Evolutionary conservation across 2,113 vertebrate species (phyloP).

Genomic region (Malaclemys terrapin): DNA sequence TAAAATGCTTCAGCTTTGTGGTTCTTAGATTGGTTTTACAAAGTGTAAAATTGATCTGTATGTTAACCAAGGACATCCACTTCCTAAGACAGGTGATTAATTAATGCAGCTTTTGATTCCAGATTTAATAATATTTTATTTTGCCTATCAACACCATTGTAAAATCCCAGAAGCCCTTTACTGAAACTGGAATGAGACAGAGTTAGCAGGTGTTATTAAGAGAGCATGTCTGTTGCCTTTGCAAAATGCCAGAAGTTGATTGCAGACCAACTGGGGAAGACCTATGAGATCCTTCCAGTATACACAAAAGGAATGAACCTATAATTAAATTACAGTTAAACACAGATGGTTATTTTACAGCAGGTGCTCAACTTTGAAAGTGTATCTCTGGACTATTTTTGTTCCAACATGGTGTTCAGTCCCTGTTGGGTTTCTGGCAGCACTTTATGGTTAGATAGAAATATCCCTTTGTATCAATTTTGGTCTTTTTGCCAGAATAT

Average conservation of each 20-base stretch:
- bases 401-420: slow-evolving; percentile 72
- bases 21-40: slow-evolving; percentile 20
- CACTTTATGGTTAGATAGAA: slow-evolving; percentile 60
- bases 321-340: slow-evolving; percentile 87
- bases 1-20: not conserved
- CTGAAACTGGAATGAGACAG: slow-evolving; percentile 47
- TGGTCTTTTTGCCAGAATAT: not conserved
- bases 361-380: slow-evolving; percentile 81
- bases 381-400: slow-evolving; percentile 73
- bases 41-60: slow-evolving; percentile 6
- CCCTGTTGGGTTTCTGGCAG: slow-evolving; percentile 68
- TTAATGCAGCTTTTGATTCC: slow-evolving; percentile 61
- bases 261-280: slow-evolving; percentile 74
- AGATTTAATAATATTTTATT: slow-evolving; percentile 70
- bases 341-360: slow-evolving; percentile 85
- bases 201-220: slow-evolving; percentile 76
- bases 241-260: slow-evolving; percentile 79
- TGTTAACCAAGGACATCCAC: not conserved
- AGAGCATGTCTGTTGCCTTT: slow-evolving; percentile 75
- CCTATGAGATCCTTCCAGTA: slow-evolving; percentile 74
- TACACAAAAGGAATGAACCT: slow-evolving; percentile 79
- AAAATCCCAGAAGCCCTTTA: slow-evolving; percentile 71
- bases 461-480: slow-evolving; percentile 43
- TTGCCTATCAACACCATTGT: slow-evolving; percentile 44
- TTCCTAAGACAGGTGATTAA: slow-evolving; percentile 59